Percentiles rank a stretch among this genome's conserved stretches.
Evolutionary conservation across 2,888 invertebrate genomes (phyloP).

Genomic region (Pterostichus madidus): DNA sequence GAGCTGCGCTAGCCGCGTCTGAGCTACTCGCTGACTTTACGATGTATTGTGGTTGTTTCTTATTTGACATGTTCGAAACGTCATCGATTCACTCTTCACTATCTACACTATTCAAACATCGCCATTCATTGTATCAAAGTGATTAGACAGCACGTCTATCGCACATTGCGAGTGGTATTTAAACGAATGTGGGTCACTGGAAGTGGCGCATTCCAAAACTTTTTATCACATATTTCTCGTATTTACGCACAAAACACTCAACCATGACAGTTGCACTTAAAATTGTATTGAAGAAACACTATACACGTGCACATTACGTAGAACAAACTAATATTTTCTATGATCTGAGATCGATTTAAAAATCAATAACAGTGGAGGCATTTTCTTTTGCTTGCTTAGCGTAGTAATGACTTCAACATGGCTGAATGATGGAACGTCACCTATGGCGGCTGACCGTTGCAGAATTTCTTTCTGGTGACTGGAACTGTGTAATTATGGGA

Average conservation of each 20-base stretch:
- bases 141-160: constrained; percentile 8
- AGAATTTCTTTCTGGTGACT: constrained; percentile 55
- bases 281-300: neutral
- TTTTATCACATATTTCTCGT: constrained; percentile 71
- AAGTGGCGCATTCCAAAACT: constrained; percentile 72
- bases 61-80: constrained; percentile 75
- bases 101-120: constrained; percentile 42
- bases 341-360: constrained; percentile 46
- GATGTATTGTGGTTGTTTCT: constrained; percentile 75
- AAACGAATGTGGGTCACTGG: constrained; percentile 75
- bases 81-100: constrained; percentile 50
- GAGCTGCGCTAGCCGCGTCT: constrained; percentile 77
- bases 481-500: constrained; percentile 35
- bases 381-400: constrained; percentile 30
- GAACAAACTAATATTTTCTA: neutral
- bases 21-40: constrained; percentile 73
- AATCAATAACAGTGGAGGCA: constrained; percentile 48
- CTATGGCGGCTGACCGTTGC: constrained; percentile 55
- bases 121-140: constrained; percentile 20
- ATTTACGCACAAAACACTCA: constrained; percentile 36
- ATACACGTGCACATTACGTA: neutral
- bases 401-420: constrained; percentile 64
- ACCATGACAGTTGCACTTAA: neutral
- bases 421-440: constrained; percentile 67
- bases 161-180: constrained; percentile 71